Conservation (phyloP, 2,797 vertebrate genomes). For the Paguma larvata region DNA sequence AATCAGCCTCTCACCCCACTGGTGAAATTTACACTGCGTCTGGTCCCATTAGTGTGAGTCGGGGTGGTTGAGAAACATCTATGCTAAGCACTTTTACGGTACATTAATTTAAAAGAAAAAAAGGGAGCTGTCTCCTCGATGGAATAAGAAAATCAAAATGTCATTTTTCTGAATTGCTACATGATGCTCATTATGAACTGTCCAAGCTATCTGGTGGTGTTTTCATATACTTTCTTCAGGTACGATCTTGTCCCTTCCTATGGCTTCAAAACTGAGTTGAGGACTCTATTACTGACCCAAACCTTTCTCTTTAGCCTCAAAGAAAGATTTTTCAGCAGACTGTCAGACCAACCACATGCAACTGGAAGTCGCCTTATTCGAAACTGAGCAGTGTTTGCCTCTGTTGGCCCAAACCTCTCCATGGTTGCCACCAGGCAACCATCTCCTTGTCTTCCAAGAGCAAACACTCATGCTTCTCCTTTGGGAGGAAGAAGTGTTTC, state of each 20-base stretch:
- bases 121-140: neutral
- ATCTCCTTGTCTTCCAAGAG: neutral
- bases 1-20: neutral
- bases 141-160: conserved; percentile 50
- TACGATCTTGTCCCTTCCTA: neutral
- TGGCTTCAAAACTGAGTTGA: neutral
- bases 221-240: neutral
- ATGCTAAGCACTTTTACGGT: neutral
- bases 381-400: neutral
- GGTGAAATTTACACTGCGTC: neutral
- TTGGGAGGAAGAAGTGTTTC: neutral
- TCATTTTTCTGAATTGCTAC: neutral
- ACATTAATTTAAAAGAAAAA: conserved; percentile 46
- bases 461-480: neutral
- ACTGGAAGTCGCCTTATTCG: neutral
- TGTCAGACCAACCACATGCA: neutral
- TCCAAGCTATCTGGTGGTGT: neutral
- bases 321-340: neutral
- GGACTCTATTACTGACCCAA: neutral
- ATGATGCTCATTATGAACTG: neutral
- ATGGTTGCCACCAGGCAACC: neutral
- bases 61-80: conserved; percentile 40
- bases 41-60: neutral
- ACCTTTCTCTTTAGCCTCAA: neutral
- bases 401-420: neutral